These are phyloP conservation scores for Ditylenchus weischeri DNA, from an alignment of 2,888 invertebrate genomes.

Conservation along the genomic window DNA sequence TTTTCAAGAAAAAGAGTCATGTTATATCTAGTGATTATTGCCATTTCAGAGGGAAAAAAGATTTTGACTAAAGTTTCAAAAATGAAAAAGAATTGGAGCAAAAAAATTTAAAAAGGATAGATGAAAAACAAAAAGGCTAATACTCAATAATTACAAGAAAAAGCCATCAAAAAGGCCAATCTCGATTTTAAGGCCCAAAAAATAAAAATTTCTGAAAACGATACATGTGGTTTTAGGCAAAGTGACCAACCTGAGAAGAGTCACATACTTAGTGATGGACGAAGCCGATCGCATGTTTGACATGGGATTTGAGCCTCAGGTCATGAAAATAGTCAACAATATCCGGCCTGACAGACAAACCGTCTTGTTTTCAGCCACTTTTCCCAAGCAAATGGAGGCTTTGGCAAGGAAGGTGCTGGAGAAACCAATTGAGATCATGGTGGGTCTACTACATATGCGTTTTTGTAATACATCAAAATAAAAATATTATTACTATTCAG, in stretches of 20 bases:
- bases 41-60: no score
- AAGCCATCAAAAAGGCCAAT: no score
- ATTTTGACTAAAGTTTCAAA: no score
- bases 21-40: no score
- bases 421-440: conserved; percentile 90
- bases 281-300: conserved; percentile 99
- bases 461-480: background rate
- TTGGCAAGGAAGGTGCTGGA: conserved; percentile 85
- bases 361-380: conserved; percentile 97
- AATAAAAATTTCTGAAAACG: background rate
- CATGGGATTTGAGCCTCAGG: conserved; percentile 94
- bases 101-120: no score
- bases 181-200: no score
- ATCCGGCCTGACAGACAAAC: conserved; percentile 83
- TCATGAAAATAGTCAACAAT: conserved; percentile 95
- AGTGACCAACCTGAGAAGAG: conserved; percentile 91
- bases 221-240: conserved; percentile 63
- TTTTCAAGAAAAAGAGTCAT: no score
- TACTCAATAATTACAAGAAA: no score
- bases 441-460: conserved; percentile 59
- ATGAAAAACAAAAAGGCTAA: no score
- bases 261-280: conserved; percentile 93
- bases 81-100: no score
- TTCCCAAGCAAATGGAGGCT: conserved; percentile 98
- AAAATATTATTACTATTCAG: conserved; percentile 21